phyloP scores from a whole-genome alignment of 2,888 invertebrate species.

The Coleophora deauratella region DNA sequence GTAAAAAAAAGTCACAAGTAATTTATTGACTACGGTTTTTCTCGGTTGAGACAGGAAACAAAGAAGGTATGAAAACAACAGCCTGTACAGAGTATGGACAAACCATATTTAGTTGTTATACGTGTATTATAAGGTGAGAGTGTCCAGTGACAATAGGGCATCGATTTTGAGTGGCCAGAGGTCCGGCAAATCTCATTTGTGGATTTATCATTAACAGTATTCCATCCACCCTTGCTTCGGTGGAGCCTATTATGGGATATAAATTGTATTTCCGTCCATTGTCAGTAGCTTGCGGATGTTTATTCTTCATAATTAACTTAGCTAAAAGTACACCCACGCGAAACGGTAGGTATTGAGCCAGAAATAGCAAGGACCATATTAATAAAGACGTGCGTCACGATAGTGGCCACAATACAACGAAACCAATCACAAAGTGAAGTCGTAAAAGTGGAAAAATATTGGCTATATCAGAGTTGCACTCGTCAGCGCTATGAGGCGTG shows the following conservation, averaged over 20 bases:
- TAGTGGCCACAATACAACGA: conserved; percentile 8
- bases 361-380: too few relatives aligned
- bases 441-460: conserved; percentile 59
- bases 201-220: conserved; percentile 74
- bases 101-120: conserved; percentile 44
- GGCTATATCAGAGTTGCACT: conserved; percentile 50
- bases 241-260: conserved; percentile 66
- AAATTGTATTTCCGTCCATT: conserved; percentile 65
- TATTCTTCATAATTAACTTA: conserved; percentile 46
- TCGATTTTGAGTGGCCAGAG: conserved; percentile 67
- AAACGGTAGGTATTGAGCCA: too few relatives aligned
- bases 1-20: too few relatives aligned
- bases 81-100: conserved; percentile 40
- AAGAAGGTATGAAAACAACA: conserved; percentile 26
- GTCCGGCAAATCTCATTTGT: conserved; percentile 73
- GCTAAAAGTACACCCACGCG: too few relatives aligned
- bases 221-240: conserved; percentile 63
- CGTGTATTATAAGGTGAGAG: conserved; percentile 65
- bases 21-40: too few relatives aligned
- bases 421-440: conserved; percentile 46
- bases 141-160: conserved; percentile 63
- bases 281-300: conserved; percentile 55
- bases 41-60: too few relatives aligned
- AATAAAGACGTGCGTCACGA: background rate
- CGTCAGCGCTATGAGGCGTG: conserved; percentile 55